These are phyloP conservation scores for Thera britannica DNA, from an alignment of 2,888 invertebrate genomes.

Conservation along the genomic window DNA sequence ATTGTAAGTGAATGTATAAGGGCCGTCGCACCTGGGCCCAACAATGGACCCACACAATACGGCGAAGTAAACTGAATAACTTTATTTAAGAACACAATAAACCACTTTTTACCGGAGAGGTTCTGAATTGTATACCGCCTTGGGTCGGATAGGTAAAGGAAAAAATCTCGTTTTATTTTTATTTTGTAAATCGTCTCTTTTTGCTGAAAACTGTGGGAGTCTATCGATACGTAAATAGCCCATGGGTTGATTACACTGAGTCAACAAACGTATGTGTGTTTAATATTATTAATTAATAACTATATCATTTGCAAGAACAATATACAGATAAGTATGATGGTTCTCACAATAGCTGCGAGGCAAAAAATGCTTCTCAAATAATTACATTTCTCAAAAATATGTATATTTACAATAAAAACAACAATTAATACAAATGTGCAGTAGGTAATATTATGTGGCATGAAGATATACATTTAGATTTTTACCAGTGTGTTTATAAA, in stretches of 20 bases:
- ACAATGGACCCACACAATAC: slow-evolving; percentile 75
- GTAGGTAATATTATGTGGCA: too few species aligned
- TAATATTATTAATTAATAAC: too few species aligned
- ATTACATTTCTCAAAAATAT: too few species aligned
- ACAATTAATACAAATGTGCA: too few species aligned
- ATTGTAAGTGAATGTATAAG: slow-evolving; percentile 66
- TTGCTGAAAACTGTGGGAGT: slow-evolving; percentile 27
- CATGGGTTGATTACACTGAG: neutral
- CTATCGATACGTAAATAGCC: slow-evolving; percentile 36
- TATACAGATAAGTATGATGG: too few species aligned
- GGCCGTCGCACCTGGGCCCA: slow-evolving; percentile 69
- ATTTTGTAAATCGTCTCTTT: slow-evolving; percentile 33
- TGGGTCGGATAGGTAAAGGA: slow-evolving; percentile 57
- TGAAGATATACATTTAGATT: too few species aligned
- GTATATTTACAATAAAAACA: too few species aligned
- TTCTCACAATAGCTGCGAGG: too few species aligned
- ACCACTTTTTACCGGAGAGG: slow-evolving; percentile 79
- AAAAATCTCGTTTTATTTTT: slow-evolving; percentile 51
- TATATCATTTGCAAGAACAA: too few species aligned
- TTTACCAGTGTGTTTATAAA: too few species aligned
- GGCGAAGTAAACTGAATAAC: slow-evolving; percentile 78
- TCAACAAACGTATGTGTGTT: neutral
- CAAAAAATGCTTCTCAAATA: too few species aligned
- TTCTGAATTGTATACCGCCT: slow-evolving; percentile 66
- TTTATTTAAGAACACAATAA: slow-evolving; percentile 83